phyloP scores from a whole-genome alignment of 1,140 invertebrate species.

The Bombus pascuorum region DNA sequence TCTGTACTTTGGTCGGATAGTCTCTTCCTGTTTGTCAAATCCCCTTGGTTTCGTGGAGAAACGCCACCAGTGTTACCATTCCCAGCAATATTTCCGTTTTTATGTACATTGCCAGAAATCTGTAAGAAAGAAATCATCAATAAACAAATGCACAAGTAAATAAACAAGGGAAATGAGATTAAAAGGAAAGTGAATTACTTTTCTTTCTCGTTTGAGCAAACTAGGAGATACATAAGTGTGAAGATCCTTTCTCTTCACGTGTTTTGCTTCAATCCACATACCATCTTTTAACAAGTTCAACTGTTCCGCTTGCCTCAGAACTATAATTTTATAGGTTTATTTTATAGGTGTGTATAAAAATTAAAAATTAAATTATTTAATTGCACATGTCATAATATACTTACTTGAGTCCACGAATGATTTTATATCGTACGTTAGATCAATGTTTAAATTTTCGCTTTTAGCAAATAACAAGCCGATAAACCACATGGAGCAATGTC shows the following conservation, averaged over 20 bases:
- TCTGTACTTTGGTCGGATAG: constrained; percentile 71
- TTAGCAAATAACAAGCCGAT: constrained; percentile 96
- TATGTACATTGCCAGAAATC: constrained; percentile 70
- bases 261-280: constrained; percentile 93
- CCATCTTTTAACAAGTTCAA: constrained; percentile 93
- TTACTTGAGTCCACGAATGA: constrained; percentile 91
- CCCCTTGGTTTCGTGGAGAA: constrained; percentile 69
- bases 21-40: constrained; percentile 66
- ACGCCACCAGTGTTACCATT: constrained; percentile 71
- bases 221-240: constrained; percentile 88
- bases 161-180: not conserved
- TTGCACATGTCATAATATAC: constrained; percentile 5
- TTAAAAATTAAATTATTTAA: not conserved
- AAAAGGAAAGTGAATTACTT: constrained; percentile 69
- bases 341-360: not conserved
- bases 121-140: constrained; percentile 4
- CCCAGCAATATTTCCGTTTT: constrained; percentile 72
- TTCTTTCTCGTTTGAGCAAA: constrained; percentile 87
- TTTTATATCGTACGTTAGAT: constrained; percentile 96
- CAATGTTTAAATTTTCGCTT: constrained; percentile 93
- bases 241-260: constrained; percentile 89
- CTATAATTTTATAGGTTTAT: constrained; percentile 77
- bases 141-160: not conserved
- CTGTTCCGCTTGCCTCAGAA: constrained; percentile 85
- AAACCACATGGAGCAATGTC: constrained; percentile 95